Evolutionary conservation across 1,140 invertebrate genomes (phyloP), one percentile per base, ranked within the genome.

Genomic region (Lucilia cuprina): DNA sequence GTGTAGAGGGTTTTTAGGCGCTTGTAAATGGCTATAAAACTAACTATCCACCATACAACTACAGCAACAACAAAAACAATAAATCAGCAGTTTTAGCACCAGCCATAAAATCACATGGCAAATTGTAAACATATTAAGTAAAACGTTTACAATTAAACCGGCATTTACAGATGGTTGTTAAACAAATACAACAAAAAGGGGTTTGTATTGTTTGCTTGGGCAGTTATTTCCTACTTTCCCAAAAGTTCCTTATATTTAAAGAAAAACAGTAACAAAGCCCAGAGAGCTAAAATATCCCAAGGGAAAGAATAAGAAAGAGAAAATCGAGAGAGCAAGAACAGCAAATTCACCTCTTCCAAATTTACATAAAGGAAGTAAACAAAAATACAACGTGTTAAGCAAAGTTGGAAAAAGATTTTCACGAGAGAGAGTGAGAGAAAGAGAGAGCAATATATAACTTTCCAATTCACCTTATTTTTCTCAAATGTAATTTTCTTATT

Each of bases 111-210:
- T 80, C 77, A 80, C 77, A 80, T 80, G 77, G 77, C 41, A 80
- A 80, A 50, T 25, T 50, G 77, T 80, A 80, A 80, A 80, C 77
- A 80, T 80, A 80, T 80, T 80, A 80, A 80, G 74, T 77, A 77
- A 77, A 77, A 35, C 74, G 74, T 77, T 77, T 77, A 77, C 74
- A 77, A 77, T 49, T 80, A 80, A 80, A 50, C 77, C 77, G 77
- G 77, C 77, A 50, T 80, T 80, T 49, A 80, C 41, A 80, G 77
- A 49, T 49, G 41, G 41, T 49, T 80, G 41, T 80, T 80, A 49
- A 50, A 80, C 77, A 49, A 49, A 49, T 80, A 80, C 19, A 80
- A 49, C n/a, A 19, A 49, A 30, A 30, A 3, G 77, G n/a, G 8
- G 19, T 70, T 70, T 25, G 7, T n/a, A n/a, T 60, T 60, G 25